Evolutionary conservation across 2,888 invertebrate species (phyloP), one percentile per base, ranked within the genome.

Genomic region (Tinea pellionella): DNA sequence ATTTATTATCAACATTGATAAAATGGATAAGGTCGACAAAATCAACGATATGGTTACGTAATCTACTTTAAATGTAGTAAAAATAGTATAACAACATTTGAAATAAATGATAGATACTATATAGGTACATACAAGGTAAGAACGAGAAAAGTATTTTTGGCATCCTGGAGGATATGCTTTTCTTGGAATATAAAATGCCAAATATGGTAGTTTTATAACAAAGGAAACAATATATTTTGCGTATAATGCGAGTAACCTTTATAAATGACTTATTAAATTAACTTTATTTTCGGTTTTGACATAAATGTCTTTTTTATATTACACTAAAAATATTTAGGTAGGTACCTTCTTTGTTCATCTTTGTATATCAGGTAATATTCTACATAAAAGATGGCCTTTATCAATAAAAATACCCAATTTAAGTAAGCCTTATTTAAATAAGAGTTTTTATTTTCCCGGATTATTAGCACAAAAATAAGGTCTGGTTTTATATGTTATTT

Each of bases 1-100:
- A 53, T 53, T 53, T 53, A 53, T 24, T 53, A 53, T 53, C 53
- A 6, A 53, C 53, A 18, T 24, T 18, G 53, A 53, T 53, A 53
- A 53, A 24, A 24, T 53, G 18, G 53, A 53, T 53, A 53, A 53
- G 53, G 53, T 53, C 18, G 53, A 53, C 13, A 18, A 51, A 51
- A 51, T 51, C 51, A 53, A 13, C 47, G 16, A 47, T 15, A 47
- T 16, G 7, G 15, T 47, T 47, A 47, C 15, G 47, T 47, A 47
- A 47, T 15, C 16, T 16, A 47, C 47, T 47, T 16, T 8, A 47
- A 47, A 47, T 47, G 16, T 16, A 47, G 2, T 47, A 47, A 47
- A 47, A 16, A 47, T 47, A 47, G 8, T 15, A 47, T 41, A 41
- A 41, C n/a, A n/a, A 41, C n/a, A 3, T n/a, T 41, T 41, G 41